phyloP scores from a whole-genome alignment of 2,888 invertebrate genomes.

The Alsophila aescularia region DNA sequence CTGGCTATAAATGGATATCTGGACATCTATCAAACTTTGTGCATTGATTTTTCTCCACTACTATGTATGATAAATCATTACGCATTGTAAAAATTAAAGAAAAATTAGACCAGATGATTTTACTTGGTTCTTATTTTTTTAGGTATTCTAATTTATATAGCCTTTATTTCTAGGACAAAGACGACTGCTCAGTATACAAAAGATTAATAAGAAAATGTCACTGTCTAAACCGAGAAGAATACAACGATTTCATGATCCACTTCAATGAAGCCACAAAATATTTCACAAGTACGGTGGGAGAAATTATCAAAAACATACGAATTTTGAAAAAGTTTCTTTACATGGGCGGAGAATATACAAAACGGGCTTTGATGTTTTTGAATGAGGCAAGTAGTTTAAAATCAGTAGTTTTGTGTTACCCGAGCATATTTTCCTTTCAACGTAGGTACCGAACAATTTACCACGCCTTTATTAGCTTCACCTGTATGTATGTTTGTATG shows the following conservation, averaged over 20 bases:
- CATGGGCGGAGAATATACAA: constrained; percentile 67
- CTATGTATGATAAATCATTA: too few relatives aligned
- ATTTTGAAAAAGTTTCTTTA: constrained; percentile 74
- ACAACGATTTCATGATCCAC: constrained; percentile 73
- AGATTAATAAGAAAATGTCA: constrained; percentile 69
- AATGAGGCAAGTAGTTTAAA: constrained; percentile 62
- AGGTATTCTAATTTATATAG: background rate
- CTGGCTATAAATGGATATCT: too few relatives aligned
- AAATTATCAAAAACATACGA: constrained; percentile 73
- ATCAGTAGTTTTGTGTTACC: too few relatives aligned
- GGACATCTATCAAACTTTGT: too few relatives aligned
- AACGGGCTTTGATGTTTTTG: constrained; percentile 67
- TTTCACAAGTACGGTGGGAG: constrained; percentile 62
- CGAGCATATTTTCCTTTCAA: too few relatives aligned
- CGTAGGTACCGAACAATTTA: too few relatives aligned
- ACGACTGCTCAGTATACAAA: constrained; percentile 71
- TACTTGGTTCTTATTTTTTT: too few relatives aligned
- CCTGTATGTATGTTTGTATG: too few relatives aligned
- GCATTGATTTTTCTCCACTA: too few relatives aligned
- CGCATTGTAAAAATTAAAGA: too few relatives aligned
- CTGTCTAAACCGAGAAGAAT: constrained; percentile 64
- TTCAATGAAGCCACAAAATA: constrained; percentile 71
- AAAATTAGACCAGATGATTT: too few relatives aligned
- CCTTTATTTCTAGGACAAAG: constrained; percentile 53
- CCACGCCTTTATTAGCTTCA: too few relatives aligned